Evolutionary conservation across 1,140 invertebrate species (phyloP).

Genomic region (Pseudomyrmex gracilis): DNA sequence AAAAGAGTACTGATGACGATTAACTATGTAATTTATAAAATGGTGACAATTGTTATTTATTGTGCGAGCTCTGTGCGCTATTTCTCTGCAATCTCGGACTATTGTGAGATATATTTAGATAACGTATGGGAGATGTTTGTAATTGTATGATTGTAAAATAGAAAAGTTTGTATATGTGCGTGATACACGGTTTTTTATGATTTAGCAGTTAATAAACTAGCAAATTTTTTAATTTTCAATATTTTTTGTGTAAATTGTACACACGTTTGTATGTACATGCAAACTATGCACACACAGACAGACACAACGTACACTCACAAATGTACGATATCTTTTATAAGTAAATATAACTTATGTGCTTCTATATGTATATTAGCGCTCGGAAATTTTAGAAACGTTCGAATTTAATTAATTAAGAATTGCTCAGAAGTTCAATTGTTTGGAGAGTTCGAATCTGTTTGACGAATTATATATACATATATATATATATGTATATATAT

Average conservation of each 20-base stretch:
- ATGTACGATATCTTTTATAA: conserved; percentile 66
- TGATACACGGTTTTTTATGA: conserved; percentile 67
- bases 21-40: conserved; percentile 75
- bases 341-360: conserved; percentile 62
- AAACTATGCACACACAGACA: conserved; percentile 11
- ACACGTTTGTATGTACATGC: conserved; percentile 58
- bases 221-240: conserved; percentile 63
- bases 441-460: no score
- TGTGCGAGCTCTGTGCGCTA: conserved; percentile 67
- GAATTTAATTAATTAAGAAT: no score
- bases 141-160: conserved; percentile 79
- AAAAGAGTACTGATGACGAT: conserved; percentile 87
- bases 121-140: conserved; percentile 77
- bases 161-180: conserved; percentile 72
- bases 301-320: not conserved
- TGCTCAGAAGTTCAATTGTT: no score
- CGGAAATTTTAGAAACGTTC: no score
- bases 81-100: conserved; percentile 32
- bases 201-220: conserved; percentile 65
- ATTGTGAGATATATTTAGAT: conserved; percentile 69
- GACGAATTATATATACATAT: no score
- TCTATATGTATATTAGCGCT: no score
- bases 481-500: no score
- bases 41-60: conserved; percentile 76
- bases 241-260: conserved; percentile 65